Base-by-base conservation (phyloP, 2,113 vertebrate species). In the Dunckerocampus dactyliophorus region DNA sequence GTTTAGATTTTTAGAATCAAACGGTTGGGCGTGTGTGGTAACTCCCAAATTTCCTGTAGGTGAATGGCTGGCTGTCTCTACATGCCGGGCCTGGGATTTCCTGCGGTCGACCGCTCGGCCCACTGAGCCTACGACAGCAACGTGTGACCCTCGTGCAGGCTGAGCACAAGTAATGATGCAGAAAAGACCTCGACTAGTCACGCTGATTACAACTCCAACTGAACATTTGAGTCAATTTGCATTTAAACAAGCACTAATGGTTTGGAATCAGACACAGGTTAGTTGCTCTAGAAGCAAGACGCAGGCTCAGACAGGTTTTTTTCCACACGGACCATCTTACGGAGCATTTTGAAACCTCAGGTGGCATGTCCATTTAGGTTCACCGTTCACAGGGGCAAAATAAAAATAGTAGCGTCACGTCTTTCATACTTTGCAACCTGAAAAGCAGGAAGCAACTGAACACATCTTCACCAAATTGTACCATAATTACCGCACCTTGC, bases 351-450 rank as follows among this genome's bases (percentile, higher is more conserved):
- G 51, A 69, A 71, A 61, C 7, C 37, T 65, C 31, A 64, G 17
- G 12, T 71, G 60, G 58, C 42, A 59, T 74, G 71, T 78, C 6
- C 55, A 67, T 74, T 65, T n/a, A 72, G 42, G 67, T 63, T 69
- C 72, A 24, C 50, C 53, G 61, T 43, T 43, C 39, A 13, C 21
- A 65, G 15, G 37, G n/a, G n/a, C 19, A 20, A 56, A 42, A 56
- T 21, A 21, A 42, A 43, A 42, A 55, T 21, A 55, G 52, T 2
- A 11, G 11, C 14, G 19, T 7, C 6, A 16, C 21, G n/a, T 20
- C 14, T 42, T 56, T 43, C 39, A 42, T 56, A 56, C 19, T 17
- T 54, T 37, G 52, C 6, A 54, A 7, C 39, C 39, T 13, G 54
- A 42, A 45, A 22, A 31, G 10, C 6, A 46, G 49, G 7, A 42